Base-by-base conservation (phyloP, 2,888 invertebrate species). In the Pandemis corylana region DNA sequence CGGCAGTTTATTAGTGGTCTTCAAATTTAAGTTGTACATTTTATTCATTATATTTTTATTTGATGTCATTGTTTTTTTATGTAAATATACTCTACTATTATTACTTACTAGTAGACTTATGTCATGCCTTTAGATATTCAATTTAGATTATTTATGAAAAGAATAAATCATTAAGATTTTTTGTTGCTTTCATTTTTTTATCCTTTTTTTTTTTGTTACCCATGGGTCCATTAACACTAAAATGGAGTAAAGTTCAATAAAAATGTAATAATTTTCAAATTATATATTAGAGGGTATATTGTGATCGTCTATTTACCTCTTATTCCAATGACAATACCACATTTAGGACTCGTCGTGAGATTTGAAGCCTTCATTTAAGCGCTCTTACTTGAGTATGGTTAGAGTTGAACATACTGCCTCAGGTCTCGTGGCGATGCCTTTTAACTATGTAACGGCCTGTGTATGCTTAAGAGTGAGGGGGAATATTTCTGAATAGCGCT, bases 111-210 rank as follows among this genome's bases (percentile, higher is more conserved):
- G 89, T 89, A 88, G 85, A 91, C 88, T 85, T 84, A 81, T 88
- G 84, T 90, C 88, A 85, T 87, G 85, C 83, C 83, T 90, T 90
- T 91, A 91, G 90, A 89, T 90, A 90, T 88, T 86, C 88, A 87
- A 86, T 91, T 92, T 91, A 92, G 91, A 89, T 91, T 93, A 94
- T 93, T 93, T 93, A 93, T 93, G 87, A 90, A 90, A 86, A 80
- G 80, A 92, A 91, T 92, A 92, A 93, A 92, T 90, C 88, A 87
- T 88, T 88, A 87, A 85, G 84, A 89, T 89, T 88, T 85, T 85
- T 86, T 83, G 87, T 87, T 87, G 69, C 73, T 88, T 85, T 85
- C 84, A 84, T 79, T 82, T 84, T 81, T 81, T 77, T 82, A 85
- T 79, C 75, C 79, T 78, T 78, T 80, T 82, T 76, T 76, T 78